Evolutionary conservation across 2,888 invertebrate genomes (phyloP).

Genomic region (Latrodectus hesperus): DNA sequence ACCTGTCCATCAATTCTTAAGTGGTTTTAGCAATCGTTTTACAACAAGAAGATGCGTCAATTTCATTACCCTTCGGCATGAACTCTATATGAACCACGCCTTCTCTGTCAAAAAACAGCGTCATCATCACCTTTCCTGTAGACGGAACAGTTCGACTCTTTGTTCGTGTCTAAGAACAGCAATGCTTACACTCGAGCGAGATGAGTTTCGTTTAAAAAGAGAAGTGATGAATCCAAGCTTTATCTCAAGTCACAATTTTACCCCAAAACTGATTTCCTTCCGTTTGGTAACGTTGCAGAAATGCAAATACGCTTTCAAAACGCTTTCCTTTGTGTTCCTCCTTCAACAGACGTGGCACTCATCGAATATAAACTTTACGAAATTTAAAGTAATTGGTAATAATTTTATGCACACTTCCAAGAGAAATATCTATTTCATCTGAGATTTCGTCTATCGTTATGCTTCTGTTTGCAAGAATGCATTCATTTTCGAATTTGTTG

Average conservation of each 20-base stretch:
- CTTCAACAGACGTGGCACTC: neutral
- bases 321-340: neutral
- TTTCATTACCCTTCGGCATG: neutral
- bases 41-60: neutral
- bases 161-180: neutral
- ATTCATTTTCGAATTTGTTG: slow-evolving; percentile 11
- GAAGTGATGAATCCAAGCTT: slow-evolving; percentile 16
- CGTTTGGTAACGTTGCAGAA: neutral
- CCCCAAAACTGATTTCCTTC: slow-evolving; percentile 8
- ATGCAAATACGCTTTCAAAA: slow-evolving; percentile 5
- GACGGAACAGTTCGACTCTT: no score
- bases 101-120: neutral
- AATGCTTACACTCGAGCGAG: slow-evolving; percentile 19
- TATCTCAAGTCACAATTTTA: slow-evolving; percentile 8
- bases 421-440: neutral
- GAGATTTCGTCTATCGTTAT: slow-evolving; percentile 7
- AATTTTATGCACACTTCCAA: neutral
- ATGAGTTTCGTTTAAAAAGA: no score
- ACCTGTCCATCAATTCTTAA: neutral
- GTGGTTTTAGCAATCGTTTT: no score
- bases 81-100: neutral
- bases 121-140: slow-evolving; percentile 8
- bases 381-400: neutral
- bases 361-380: neutral
- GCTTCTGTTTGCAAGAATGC: slow-evolving; percentile 14